Evolutionary conservation across 2,888 invertebrate genomes (phyloP), one percentile per base, ranked within the genome.

Genomic region (Labia minor): DNA sequence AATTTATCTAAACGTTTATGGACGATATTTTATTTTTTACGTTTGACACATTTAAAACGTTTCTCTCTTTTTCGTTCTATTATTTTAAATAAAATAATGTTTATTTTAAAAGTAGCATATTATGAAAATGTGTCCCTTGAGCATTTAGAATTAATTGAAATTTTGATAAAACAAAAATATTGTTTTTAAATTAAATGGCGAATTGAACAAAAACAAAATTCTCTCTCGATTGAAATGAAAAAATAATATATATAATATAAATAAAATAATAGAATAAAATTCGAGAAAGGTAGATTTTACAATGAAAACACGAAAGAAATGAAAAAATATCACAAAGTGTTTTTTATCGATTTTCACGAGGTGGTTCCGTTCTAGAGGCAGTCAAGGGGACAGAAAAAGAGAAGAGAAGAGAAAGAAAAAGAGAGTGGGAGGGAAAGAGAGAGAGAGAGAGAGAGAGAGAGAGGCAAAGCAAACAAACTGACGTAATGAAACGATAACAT

Each of bases 241-340:
- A n/a, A 14, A 49, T 49, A 49, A 49, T 8, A 33, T 33, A 33
- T 8, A 33, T 8, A 33, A 33, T 8, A 33, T 8, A 33, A 33
- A 33, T n/a, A 49, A 11, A 16, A 16, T 3, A 16, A 49, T 11
- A 49, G 14, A 49, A 49, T 49, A 33, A 33, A 33, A 33, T 49
- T 49, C n/a, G 3, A 14, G 49, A 4, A 49, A 49, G 49, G 49
- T 49, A n/a, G 16, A 49, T 8, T 49, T 14, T 49, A 49, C 49
- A 49, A 49, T 49, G 49, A 49, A 49, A 49, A 49, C 49, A 49
- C 49, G 49, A 49, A 49, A 49, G 49, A 49, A 49, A 49, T 49
- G 49, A 49, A 49, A 49, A 49, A 49, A 49, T 49, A 49, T 49
- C 49, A 49, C 49, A 49, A 49, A 49, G 49, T 49, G 49, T 49